Evolutionary conservation across 2,888 invertebrate species (phyloP), one percentile per base, ranked within the genome.

Genomic region (Agrilus mali): DNA sequence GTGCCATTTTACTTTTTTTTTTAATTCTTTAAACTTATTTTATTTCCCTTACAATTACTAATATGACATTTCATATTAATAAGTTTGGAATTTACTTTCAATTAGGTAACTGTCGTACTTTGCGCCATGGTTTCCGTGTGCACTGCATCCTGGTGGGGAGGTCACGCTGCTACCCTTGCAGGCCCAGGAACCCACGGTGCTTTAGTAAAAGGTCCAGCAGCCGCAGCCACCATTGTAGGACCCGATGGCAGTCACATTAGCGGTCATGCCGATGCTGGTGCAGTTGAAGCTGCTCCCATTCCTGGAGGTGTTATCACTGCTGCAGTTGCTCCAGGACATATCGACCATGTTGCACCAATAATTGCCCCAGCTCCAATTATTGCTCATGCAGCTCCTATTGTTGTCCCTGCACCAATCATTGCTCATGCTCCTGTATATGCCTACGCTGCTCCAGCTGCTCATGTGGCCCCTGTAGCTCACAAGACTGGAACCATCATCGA

Each of bases 191-290:
- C 42, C 39, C 45, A 45, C 20, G 53, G 47, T 20, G 51, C 46
- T 10, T 41, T 50, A 14, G 33, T 53, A 17, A 51, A 51, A 43
- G 53, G 53, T 33, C 53, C 53, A 36, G 47, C 51, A 6, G 44
- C 49, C 31, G 36, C 42, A 33, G 48, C 53, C n/a, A 44, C 47
- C 12, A n/a, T 54, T 7, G 47, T 48, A 10, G 55, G 53, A 27
- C 55, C 53, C 14, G 55, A 69, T 72, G 8, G 57, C 59, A 6
- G 63, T 68, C 1, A 69, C 67, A 2, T 63, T 67, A 2, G 62
- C 67, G 1, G 66, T 67, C 8, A 64, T 67, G 4, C 68, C 67
- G 51, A 53, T 41, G 47, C 51, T 16, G 53, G 53, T 8, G 53
- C 45, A 8, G 45, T 54, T n/a, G 53, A 44, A 7, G 52, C 52